These are phyloP conservation scores for Ostrea edulis DNA, from an alignment of 1,140 invertebrate species.

Conservation along the genomic window DNA sequence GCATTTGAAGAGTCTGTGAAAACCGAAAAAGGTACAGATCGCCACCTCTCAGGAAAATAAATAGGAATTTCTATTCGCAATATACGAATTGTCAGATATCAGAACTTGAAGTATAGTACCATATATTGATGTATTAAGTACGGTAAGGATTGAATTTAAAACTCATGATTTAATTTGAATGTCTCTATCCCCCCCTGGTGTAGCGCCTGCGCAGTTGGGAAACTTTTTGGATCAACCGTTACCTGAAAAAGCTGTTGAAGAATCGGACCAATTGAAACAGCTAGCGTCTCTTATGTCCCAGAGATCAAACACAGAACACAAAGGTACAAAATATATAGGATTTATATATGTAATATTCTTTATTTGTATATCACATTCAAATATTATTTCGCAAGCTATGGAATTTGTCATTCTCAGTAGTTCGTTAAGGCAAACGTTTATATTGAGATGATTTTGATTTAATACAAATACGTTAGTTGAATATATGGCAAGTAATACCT, in stretches of 20 bases:
- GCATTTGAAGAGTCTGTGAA: neutral
- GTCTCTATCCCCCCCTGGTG: neutral
- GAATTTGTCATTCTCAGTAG: neutral
- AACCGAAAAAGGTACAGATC: neutral
- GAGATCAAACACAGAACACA: neutral
- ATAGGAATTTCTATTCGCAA: neutral
- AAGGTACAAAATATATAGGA: neutral
- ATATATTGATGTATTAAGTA: neutral
- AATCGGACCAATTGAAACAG: neutral
- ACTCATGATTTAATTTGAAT: no score
- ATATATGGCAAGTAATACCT: no score
- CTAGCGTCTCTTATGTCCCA: neutral
- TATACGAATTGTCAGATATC: no score
- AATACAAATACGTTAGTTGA: no score
- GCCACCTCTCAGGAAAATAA: neutral
- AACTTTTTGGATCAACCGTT: neutral
- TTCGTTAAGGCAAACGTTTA: neutral
- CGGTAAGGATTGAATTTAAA: no score
- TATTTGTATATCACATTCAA: neutral
- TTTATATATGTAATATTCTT: neutral
- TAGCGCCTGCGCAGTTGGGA: neutral
- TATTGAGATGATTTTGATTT: neutral
- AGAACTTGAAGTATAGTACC: neutral
- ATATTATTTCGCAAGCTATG: no score
- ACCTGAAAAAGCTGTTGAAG: neutral